Evolutionary conservation across 2,888 invertebrate genomes (phyloP).

Genomic region (Dynastes tityus): DNA sequence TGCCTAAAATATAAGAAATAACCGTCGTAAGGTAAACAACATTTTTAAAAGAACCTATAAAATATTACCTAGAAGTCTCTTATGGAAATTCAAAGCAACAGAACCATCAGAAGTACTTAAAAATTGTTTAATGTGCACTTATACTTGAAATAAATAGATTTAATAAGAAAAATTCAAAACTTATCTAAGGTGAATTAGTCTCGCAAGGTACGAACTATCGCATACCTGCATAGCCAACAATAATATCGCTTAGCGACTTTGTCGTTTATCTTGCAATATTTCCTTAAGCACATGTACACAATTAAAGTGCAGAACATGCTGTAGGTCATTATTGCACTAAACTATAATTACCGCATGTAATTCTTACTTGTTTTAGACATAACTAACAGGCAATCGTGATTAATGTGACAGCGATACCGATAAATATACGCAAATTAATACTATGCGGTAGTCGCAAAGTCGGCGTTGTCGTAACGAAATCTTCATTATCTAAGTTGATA

Average conservation of each 20-base stretch:
- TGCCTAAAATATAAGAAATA: too few species aligned
- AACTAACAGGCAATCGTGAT: slow-evolving; percentile 23
- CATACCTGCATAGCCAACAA: not conserved
- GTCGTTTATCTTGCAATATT: not conserved
- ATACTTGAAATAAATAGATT: too few species aligned
- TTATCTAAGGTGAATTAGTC: too few species aligned
- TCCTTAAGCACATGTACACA: not conserved
- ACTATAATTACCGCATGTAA: slow-evolving; percentile 12
- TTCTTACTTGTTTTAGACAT: not conserved
- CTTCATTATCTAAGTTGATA: slow-evolving; percentile 21
- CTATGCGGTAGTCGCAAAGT: slow-evolving; percentile 8
- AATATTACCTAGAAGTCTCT: too few species aligned
- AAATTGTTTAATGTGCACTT: too few species aligned
- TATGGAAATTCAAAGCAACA: too few species aligned
- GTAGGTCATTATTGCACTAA: slow-evolving; percentile 10
- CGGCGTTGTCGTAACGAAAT: slow-evolving; percentile 16
- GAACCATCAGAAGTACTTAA: too few species aligned
- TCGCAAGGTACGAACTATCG: too few species aligned
- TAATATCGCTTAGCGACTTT: not conserved
- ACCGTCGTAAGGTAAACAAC: too few species aligned
- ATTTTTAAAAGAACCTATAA: too few species aligned
- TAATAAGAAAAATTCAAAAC: too few species aligned
- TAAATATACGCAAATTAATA: slow-evolving; percentile 22
- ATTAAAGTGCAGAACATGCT: not conserved
- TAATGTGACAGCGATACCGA: slow-evolving; percentile 13